Base-by-base conservation (phyloP, 2,797 vertebrate genomes). In the Hypotaenidia okinawae region DNA sequence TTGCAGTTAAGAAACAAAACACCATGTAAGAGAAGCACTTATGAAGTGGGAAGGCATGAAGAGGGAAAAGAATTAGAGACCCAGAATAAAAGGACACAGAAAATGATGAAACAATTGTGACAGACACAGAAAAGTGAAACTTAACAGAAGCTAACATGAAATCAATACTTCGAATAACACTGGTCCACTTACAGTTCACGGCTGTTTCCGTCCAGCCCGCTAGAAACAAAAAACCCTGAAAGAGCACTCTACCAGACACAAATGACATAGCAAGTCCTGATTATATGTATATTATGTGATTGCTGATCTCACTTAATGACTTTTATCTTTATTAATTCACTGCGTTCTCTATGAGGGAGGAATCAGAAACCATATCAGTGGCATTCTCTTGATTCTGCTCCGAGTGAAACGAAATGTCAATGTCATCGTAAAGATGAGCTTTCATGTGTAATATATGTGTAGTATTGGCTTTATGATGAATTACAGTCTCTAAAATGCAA, bases 261-360 rank as follows among this genome's bases (percentile, higher is more conserved):
- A 79, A 86, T 79, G 49, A 93, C 85, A 64, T 32, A 47, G n/a
- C 67, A 96, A 93, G 62, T 63, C 68, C 16, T 89, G 59, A 37
- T 84, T 89, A 47, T 37, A 24, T 84, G 22, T 78, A 62, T 92
- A 54, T 54, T 88, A n/a, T 13, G 51, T 66, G 75, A 84, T 79
- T 72, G 11, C 57, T 93, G 63, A 82, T 91, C 66, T 97, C 63
- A 83, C 11, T 13, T 95, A 79, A 87, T 95, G 93, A 85, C 93
- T 94, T 96, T 96, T 95, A 58, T 95, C 59, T 94, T 95, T 94
- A 93, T 88, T 76, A 96, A 96, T 96, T 96, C 67, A 70, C 75
- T 67, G 77, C 83, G 55, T 93, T 94, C 64, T 88, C 77, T 68
- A 85, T 63, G 51, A 84, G 39, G n/a, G 24, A 86, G 52, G 95